phyloP scores from a whole-genome alignment of 2,888 invertebrate genomes.

The Electrophaes corylata region DNA sequence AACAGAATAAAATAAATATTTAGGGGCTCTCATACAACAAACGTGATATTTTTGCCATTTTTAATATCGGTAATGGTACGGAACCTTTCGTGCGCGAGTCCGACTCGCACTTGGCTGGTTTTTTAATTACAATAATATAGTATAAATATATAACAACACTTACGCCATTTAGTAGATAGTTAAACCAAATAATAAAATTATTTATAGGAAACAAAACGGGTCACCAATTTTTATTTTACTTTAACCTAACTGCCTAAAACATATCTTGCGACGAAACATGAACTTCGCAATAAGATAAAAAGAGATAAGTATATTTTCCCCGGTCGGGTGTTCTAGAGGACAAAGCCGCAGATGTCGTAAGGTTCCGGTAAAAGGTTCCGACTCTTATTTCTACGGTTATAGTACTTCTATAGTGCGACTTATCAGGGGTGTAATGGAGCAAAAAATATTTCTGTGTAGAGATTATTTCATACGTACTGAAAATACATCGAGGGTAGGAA shows the following conservation, averaged over 20 bases:
- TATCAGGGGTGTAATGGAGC: slow-evolving; percentile 53
- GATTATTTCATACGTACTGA: slow-evolving; percentile 9
- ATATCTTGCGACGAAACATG: slow-evolving; percentile 9
- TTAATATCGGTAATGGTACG: no score
- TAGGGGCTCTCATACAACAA: no score
- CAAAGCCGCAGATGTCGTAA: slow-evolving; percentile 53
- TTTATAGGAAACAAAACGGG: neutral
- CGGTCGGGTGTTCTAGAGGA: slow-evolving; percentile 32
- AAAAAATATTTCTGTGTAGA: slow-evolving; percentile 46
- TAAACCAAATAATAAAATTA: neutral
- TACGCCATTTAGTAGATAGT: no score
- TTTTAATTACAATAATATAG: no score
- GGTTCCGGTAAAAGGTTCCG: slow-evolving; percentile 63
- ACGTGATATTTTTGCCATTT: no score
- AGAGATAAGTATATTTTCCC: slow-evolving; percentile 10
- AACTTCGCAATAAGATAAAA: slow-evolving; percentile 5
- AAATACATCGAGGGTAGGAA: neutral
- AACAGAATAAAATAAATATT: no score
- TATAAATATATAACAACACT: no score
- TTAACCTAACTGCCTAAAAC: neutral
- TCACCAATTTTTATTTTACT: neutral
- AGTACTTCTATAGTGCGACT: slow-evolving; percentile 55
- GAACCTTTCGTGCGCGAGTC: no score
- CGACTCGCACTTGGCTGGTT: no score
- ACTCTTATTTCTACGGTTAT: slow-evolving; percentile 75